Evolutionary conservation across 2,888 invertebrate genomes (phyloP).

Genomic region (Andrena hattorfiana): DNA sequence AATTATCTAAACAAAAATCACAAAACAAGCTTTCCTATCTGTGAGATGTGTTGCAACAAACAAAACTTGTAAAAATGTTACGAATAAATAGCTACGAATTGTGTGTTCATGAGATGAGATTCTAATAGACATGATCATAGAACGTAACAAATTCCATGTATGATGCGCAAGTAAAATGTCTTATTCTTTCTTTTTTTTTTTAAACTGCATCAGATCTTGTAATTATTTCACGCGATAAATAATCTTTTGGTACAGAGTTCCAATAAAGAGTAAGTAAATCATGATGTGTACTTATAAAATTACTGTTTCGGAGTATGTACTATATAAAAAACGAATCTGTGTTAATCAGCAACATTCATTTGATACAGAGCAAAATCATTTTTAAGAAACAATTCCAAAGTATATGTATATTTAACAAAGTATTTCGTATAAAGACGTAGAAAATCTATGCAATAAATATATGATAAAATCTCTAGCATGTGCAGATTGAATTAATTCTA

Average conservation of each 20-base stretch:
- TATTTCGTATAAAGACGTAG: constrained; percentile 56
- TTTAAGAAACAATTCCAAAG: constrained; percentile 46
- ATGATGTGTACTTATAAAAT: constrained; percentile 44
- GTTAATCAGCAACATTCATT: constrained; percentile 53
- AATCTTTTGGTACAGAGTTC: constrained; percentile 31
- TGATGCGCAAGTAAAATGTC: constrained; percentile 49
- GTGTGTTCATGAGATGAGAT: constrained; percentile 58
- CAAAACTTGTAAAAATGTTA: constrained; percentile 43
- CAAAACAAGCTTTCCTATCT: constrained; percentile 56
- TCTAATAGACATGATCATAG: constrained; percentile 58
- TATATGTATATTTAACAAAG: constrained; percentile 58
- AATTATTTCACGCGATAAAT: constrained; percentile 45
- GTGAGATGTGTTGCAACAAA: constrained; percentile 51
- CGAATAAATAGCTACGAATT: constrained; percentile 56
- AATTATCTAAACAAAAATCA: constrained; percentile 64
- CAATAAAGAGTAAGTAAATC: constrained; percentile 49
- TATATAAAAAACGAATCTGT: constrained; percentile 47
- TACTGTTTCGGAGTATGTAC: constrained; percentile 37
- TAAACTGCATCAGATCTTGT: constrained; percentile 59
- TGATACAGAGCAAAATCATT: constrained; percentile 48
- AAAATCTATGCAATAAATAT: constrained; percentile 70
- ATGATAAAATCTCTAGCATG: constrained; percentile 65
- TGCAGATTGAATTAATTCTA: constrained; percentile 69
- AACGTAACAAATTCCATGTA: constrained; percentile 62
- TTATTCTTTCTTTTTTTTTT: constrained; percentile 34